These are phyloP conservation scores for Apamea epomidion DNA, from an alignment of 2,888 invertebrate genomes.

Conservation along the genomic window DNA sequence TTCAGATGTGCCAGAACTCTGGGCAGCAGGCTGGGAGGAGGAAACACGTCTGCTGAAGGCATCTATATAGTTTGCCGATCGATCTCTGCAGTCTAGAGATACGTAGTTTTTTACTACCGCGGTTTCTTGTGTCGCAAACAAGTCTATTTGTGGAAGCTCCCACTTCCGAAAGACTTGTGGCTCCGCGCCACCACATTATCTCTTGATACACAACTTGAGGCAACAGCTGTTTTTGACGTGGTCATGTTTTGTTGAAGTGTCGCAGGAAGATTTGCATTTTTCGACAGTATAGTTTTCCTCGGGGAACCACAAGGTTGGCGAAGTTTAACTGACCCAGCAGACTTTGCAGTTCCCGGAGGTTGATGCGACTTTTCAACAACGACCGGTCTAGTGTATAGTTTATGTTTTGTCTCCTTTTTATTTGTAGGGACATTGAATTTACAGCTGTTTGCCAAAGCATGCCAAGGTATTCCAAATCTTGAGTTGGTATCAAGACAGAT, in stretches of 20 bases:
- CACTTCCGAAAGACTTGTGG: neutral
- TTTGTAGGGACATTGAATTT: neutral
- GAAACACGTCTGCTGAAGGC: too few species aligned
- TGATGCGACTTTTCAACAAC: neutral
- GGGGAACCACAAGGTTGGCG: neutral
- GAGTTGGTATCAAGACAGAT: neutral
- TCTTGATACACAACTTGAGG: neutral
- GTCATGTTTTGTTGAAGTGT: neutral
- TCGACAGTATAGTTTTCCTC: neutral
- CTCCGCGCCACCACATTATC: neutral
- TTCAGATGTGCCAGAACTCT: too few species aligned
- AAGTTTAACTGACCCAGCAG: neutral
- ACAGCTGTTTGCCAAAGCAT: neutral
- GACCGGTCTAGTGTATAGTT: neutral
- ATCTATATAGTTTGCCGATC: too few species aligned
- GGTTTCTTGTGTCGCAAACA: too few species aligned
- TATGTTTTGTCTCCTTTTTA: neutral
- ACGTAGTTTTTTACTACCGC: too few species aligned
- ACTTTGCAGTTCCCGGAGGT: neutral
- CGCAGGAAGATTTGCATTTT: neutral
- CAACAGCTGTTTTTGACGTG: neutral
- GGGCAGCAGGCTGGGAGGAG: too few species aligned
- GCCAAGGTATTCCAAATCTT: neutral
- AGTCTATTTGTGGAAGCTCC: too few species aligned
- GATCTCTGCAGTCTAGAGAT: too few species aligned